Percentiles rank a stretch among this genome's conserved stretches.
phyloP scores from a whole-genome alignment of 1,140 invertebrate species.

The Periplaneta americana region DNA sequence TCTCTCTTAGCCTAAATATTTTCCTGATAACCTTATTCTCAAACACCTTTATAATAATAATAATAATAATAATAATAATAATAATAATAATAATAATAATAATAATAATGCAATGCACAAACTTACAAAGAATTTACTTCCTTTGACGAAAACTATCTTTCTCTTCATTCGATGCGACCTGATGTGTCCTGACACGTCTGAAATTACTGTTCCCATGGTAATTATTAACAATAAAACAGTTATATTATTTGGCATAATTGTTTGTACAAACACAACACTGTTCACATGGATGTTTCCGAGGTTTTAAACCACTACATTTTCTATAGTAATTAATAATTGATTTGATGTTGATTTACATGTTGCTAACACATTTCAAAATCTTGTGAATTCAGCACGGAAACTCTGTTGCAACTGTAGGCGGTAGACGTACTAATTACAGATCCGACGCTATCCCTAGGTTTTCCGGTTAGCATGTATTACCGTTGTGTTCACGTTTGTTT shows the following conservation, averaged over 20 bases:
- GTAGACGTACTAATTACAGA: neutral
- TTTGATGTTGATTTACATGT: too few species aligned
- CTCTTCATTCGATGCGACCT: slow-evolving; percentile 23
- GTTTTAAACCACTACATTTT: neutral
- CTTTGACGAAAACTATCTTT: slow-evolving; percentile 34
- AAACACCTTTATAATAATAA: too few species aligned
- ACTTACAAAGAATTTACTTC: slow-evolving; percentile 41
- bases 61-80: too few species aligned
- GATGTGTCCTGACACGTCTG: neutral
- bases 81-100: too few species aligned
- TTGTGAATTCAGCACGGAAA: neutral
- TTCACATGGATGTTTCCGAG: neutral
- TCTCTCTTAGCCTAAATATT: too few species aligned
- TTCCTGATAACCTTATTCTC: too few species aligned
- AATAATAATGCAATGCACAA: too few species aligned
- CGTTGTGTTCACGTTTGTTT: neutral
- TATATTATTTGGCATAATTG: neutral
- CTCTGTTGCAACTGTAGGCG: neutral
- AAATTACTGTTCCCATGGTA: neutral
- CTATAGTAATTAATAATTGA: neutral
- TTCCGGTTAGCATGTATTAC: too few species aligned
- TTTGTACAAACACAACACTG: neutral
- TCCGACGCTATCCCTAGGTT: neutral
- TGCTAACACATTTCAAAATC: neutral
- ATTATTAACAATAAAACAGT: neutral